Evolutionary conservation across 2,113 vertebrate genomes (phyloP).

Genomic region (Macaca nemestrina): DNA sequence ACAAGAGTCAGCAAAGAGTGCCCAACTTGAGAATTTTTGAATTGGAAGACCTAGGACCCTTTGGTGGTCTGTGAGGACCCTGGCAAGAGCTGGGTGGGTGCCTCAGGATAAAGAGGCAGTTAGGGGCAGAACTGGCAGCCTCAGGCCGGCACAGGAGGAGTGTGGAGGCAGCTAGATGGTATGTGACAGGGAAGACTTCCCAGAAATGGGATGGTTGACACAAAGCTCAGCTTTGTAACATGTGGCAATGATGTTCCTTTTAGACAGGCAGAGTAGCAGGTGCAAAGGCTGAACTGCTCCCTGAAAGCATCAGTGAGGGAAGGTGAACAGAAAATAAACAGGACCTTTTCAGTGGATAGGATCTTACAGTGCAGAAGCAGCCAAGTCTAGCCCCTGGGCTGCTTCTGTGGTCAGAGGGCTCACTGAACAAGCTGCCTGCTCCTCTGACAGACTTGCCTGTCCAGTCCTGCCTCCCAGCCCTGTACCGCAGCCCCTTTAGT

Average conservation of each 20-base stretch:
- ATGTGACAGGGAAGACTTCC: neutral
- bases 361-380: neutral
- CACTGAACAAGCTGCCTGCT: neutral
- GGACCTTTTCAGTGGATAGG: neutral
- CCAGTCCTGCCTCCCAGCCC: too few species aligned
- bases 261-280: neutral
- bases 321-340: neutral
- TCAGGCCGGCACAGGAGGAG: neutral
- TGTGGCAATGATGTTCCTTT: neutral
- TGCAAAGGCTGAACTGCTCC: neutral
- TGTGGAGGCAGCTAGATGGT: neutral
- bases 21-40: neutral
- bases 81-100: neutral
- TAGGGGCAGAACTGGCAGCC: neutral
- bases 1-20: too few species aligned
- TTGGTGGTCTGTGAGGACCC: neutral
- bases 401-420: neutral
- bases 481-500: neutral
- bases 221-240: neutral
- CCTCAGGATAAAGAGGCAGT: neutral
- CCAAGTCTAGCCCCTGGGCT: neutral
- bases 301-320: neutral
- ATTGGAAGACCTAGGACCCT: neutral
- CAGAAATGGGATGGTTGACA: neutral
- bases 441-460: neutral